Base-by-base conservation (phyloP, 2,888 invertebrate species). In the Sclerodermus sp. region DNA sequence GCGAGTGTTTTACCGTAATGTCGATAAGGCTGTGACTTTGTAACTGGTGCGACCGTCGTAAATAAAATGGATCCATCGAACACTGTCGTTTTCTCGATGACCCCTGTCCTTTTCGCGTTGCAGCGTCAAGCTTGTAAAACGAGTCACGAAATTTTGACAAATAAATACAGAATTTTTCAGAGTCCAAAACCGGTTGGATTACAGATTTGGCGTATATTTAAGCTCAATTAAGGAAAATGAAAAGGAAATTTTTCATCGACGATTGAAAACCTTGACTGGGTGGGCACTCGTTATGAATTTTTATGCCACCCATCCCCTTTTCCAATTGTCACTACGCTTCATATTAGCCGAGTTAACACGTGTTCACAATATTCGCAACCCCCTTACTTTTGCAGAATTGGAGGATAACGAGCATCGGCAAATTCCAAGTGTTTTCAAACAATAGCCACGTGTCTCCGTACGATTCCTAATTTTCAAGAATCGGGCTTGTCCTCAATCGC, bases 1-100 rank as follows among this genome's bases (percentile, higher is more conserved):
- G 42, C 37, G 32, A 50, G 41, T 41, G 42, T 10, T 10, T 41
- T 41, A 3, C 23, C 41, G 51, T 64, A 56, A 53, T 45, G 55
- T 51, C 53, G 60, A 64, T 53, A 59, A 67, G 70, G 70, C 70
- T 71, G 70, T 71, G 70, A 71, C 66, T 68, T 68, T 70, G 60
- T 67, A 64, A 68, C 17, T 55, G 55, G 57, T 55, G 49, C 45
- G 53, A 57, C 43, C 42, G 56, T 63, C 56, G 43, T 48, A 51
- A 70, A 68, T 68, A 70, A 66, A 68, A 62, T 55, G 37, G 39
- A n/a, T 48, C 34, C 38, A 55, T 53, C 49, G 56, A 61, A 37
- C 40, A 58, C 16, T 3, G 14, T n/a, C 13, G 6, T 32, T 45
- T 39, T 58, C 46, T 16, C 44, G 39, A 36, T 40, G 18, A 59